Evolutionary conservation across 2,797 vertebrate species (phyloP).

Genomic region (Hydrophis major): DNA sequence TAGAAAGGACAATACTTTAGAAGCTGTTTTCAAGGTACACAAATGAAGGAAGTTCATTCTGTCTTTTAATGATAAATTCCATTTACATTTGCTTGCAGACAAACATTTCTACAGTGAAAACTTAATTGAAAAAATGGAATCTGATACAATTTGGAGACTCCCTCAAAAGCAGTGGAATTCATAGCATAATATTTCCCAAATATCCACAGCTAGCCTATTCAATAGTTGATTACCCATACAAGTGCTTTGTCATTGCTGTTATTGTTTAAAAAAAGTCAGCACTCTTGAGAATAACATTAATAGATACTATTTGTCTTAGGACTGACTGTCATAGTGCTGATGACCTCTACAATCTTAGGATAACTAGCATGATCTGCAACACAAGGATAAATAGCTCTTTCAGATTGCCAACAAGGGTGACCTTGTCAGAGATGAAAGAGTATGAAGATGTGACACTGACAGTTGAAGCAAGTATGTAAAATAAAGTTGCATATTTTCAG

Average conservation of each 20-base stretch:
- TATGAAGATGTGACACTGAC: not conserved
- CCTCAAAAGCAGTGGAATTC: not conserved
- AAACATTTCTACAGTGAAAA: not conserved
- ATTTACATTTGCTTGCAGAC: not conserved
- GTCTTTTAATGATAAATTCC: not conserved
- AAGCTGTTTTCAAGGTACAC: not conserved
- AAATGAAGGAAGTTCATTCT: not conserved
- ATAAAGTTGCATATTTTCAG: not conserved
- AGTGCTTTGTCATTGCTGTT: not conserved
- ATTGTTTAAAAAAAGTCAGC: not conserved
- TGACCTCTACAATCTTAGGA: constrained; percentile 11
- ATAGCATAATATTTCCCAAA: not conserved
- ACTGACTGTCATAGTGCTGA: constrained; percentile 15
- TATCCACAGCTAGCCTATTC: not conserved
- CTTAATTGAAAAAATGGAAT: not conserved
- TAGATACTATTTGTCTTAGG: constrained; percentile 22
- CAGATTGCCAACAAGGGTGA: not conserved
- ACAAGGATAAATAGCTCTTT: not conserved
- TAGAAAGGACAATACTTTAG: not conserved
- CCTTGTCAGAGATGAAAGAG: constrained; percentile 1
- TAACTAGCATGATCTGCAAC: constrained; percentile 14
- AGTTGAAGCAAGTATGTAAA: not conserved
- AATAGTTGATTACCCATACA: not conserved
- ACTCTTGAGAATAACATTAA: constrained; percentile 24
- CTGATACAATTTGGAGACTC: not conserved